These are phyloP conservation scores for Barbus barbus DNA, from an alignment of 2,113 vertebrate genomes.

Conservation along the genomic window DNA sequence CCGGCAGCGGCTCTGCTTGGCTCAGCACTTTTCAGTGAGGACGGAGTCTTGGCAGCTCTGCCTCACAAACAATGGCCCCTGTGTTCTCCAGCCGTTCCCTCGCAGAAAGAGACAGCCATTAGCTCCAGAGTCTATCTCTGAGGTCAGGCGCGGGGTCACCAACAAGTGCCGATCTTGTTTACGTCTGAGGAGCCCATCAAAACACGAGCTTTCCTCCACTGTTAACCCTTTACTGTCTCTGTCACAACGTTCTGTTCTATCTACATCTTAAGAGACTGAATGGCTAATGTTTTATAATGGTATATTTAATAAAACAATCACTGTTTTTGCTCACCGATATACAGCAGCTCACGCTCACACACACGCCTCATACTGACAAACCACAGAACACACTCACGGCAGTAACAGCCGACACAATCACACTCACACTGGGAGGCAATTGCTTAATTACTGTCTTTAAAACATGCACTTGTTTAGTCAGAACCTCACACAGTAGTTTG, in stretches of 20 bases:
- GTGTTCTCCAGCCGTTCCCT: conserved; percentile 69
- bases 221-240: conserved; percentile 67
- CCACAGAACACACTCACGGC: no score
- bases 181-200: conserved; percentile 70
- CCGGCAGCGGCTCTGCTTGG: conserved; percentile 51
- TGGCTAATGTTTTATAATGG: no score
- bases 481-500: no score
- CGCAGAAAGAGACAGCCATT: conserved; percentile 81
- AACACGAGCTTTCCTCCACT: conserved; percentile 62
- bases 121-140: conserved; percentile 75
- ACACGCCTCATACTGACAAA: no score
- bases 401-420: no score
- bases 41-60: conserved; percentile 67
- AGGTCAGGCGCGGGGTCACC: conserved; percentile 71
- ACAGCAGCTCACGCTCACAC: no score
- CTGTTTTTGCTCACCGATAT: no score
- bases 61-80: conserved; percentile 72
- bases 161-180: conserved; percentile 72
- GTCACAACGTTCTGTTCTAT: neutral
- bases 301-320: no score
- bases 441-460: no score
- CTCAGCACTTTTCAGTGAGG: conserved; percentile 67
- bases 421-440: no score
- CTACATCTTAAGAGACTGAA: no score
- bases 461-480: no score